Conservation (phyloP, 2,113 vertebrate genomes). For the Chauna torquata region DNA sequence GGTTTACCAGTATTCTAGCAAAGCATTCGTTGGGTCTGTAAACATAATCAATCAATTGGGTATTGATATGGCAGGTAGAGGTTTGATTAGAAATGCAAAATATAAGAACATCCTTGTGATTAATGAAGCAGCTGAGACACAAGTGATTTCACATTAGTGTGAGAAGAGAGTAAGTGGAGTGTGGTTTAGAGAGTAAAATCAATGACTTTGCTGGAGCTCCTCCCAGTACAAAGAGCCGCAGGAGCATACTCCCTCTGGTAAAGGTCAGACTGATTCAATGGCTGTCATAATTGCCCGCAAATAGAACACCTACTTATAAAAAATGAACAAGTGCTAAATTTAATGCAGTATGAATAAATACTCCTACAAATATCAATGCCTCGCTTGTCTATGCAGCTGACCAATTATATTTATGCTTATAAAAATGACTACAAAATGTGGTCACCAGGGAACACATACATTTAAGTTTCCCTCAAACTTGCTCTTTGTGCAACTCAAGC, state of each 20-base stretch:
- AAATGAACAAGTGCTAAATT: neutral
- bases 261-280: neutral
- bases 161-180: neutral
- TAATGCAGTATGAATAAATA: neutral
- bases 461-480: neutral
- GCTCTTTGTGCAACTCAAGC: neutral
- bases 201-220: neutral
- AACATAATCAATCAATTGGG: neutral
- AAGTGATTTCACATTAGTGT: neutral
- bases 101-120: neutral
- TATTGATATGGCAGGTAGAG: neutral
- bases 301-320: neutral
- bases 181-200: neutral
- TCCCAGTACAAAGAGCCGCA: neutral
- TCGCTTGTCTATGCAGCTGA: neutral
- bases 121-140: neutral
- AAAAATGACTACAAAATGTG: neutral
- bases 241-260: neutral
- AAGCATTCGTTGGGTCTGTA: neutral
- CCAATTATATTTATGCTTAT: neutral
- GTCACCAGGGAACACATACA: neutral
- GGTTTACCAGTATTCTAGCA: slow-evolving; percentile 1
- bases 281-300: neutral
- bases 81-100: slow-evolving; percentile 26
- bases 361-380: neutral